Conservation (phyloP, 2,797 vertebrate species). For the Karalla daura region DNA sequence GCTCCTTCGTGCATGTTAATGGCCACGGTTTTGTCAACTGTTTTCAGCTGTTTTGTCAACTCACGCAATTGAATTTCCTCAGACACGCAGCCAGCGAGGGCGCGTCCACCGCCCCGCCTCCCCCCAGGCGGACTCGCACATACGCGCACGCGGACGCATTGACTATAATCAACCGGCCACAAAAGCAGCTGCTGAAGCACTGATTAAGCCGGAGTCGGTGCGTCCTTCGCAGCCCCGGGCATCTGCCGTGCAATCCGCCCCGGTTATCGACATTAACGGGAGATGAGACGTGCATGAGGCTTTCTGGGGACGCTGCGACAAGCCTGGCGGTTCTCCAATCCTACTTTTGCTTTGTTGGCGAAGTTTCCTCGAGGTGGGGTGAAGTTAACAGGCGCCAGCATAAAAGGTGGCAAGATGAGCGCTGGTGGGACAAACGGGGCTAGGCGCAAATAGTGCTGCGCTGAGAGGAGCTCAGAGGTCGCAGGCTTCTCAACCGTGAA, state of each 20-base stretch:
- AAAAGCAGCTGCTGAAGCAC: slow-evolving; percentile 68
- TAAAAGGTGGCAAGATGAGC: slow-evolving; percentile 7
- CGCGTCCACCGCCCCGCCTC: slow-evolving; percentile 5
- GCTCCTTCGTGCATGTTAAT: neutral
- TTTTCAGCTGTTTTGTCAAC: slow-evolving; percentile 35
- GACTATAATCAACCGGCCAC: slow-evolving; percentile 56
- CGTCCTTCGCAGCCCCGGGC: slow-evolving; percentile 60
- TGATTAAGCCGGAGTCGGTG: slow-evolving; percentile 67
- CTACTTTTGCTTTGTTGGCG: slow-evolving; percentile 16
- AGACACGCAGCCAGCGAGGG: slow-evolving; percentile 28
- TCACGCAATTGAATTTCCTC: slow-evolving; percentile 42
- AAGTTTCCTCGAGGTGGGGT: neutral
- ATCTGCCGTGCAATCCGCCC: slow-evolving; percentile 64
- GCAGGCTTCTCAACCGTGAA: neutral
- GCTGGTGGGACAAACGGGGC: neutral
- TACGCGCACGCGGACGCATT: slow-evolving; percentile 22
- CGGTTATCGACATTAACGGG: slow-evolving; percentile 59
- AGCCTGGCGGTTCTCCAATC: slow-evolving; percentile 32
- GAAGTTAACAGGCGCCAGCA: slow-evolving; percentile 12
- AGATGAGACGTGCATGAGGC: slow-evolving; percentile 52
- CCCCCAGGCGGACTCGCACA: neutral
- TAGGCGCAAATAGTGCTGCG: neutral
- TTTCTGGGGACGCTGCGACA: slow-evolving; percentile 32
- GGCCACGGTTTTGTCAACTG: too few species aligned
- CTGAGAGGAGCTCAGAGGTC: neutral